A percentile compares a stretch with the other conserved stretches of the same genome.
These are phyloP conservation scores for Bombus ignitus DNA, from an alignment of 1,140 invertebrate genomes.

Conservation along the genomic window DNA sequence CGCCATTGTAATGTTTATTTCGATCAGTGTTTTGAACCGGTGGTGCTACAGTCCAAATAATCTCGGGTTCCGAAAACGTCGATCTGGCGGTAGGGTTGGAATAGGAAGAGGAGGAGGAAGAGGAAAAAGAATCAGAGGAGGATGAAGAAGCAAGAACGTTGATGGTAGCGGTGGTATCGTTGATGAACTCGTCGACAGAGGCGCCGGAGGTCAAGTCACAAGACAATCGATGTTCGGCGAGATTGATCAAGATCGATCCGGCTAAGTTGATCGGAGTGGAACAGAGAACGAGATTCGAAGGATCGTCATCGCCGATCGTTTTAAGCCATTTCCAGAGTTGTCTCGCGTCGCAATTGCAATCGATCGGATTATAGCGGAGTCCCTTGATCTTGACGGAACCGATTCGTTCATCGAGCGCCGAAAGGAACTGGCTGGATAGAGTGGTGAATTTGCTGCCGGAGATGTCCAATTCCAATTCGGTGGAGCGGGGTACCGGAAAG, in stretches of 20 bases:
- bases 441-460: conserved; percentile 90
- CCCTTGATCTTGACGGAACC: conserved; percentile 89
- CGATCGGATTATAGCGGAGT: conserved; percentile 89
- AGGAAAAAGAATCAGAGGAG: background rate
- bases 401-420: conserved; percentile 90
- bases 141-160: background rate
- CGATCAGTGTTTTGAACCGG: conserved; percentile 81
- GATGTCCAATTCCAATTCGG: conserved; percentile 90
- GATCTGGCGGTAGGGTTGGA: conserved; percentile 76
- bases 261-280: conserved; percentile 86
- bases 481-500: conserved; percentile 94
- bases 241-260: conserved; percentile 86
- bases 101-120: background rate
- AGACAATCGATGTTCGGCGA: conserved; percentile 90
- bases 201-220: conserved; percentile 83
- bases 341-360: conserved; percentile 92
- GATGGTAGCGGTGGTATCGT: conserved; percentile 72
- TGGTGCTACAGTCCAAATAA: conserved; percentile 93
- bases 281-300: conserved; percentile 81
- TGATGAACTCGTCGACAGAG: conserved; percentile 74
- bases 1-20: conserved; percentile 82
- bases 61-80: conserved; percentile 89
- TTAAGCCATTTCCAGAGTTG: conserved; percentile 91
- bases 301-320: conserved; percentile 77
- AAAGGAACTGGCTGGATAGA: conserved; percentile 89